These are phyloP conservation scores for Ctenodactylus gundi DNA, from an alignment of 2,113 vertebrate genomes.

Conservation along the genomic window DNA sequence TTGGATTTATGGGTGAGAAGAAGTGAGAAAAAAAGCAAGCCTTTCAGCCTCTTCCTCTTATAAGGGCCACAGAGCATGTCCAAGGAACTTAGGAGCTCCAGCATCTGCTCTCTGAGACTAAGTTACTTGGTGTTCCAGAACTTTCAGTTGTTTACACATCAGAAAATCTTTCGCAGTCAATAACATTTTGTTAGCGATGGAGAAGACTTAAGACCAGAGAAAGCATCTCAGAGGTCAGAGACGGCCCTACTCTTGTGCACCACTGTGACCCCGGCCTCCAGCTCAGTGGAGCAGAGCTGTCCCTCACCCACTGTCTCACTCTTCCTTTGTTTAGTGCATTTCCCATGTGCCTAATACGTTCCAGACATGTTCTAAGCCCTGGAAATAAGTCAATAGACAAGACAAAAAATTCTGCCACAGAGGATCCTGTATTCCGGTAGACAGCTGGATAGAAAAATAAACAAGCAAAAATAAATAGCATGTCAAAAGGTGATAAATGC, in stretches of 20 bases:
- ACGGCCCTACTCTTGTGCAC: too few species aligned
- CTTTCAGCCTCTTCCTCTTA: neutral
- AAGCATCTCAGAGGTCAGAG: neutral
- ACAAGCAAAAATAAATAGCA: neutral
- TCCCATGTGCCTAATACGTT: neutral
- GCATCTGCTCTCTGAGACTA: neutral
- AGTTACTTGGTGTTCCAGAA: neutral
- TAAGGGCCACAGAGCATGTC: too few species aligned
- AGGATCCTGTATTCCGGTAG: neutral
- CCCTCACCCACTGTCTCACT: neutral
- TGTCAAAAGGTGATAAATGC: neutral
- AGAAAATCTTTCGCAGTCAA: neutral
- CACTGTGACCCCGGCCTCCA: neutral
- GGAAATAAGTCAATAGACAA: neutral
- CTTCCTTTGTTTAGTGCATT: neutral
- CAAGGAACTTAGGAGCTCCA: neutral
- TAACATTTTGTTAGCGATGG: neutral
- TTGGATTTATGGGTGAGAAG: neutral
- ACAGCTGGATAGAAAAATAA: neutral
- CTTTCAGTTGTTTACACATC: neutral
- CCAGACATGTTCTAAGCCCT: constrained; percentile 7
- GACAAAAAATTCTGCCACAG: neutral
- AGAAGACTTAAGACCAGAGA: neutral
- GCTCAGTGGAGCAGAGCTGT: neutral
- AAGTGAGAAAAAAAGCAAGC: neutral